Evolutionary conservation across 2,113 vertebrate genomes (phyloP), one percentile per base, ranked within the genome.

Genomic region (Setophaga coronata): DNA sequence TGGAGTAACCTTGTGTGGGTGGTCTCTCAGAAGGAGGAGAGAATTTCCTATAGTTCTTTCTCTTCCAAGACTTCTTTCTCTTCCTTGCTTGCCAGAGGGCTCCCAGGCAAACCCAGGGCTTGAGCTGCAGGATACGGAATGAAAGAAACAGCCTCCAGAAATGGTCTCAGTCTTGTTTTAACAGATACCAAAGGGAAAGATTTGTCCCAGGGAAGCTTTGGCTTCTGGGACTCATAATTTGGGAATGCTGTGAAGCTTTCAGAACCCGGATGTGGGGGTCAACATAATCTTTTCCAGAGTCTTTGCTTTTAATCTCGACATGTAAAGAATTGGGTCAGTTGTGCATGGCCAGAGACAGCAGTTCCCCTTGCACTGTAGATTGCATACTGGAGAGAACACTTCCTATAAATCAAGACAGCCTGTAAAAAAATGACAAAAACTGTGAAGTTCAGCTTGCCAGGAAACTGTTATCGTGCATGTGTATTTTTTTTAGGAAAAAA

Each of bases 401-500:
- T 94, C 45, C 60, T 95, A 70, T 88, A 95, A 93, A 94, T 88
- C 69, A 83, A 79, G 82, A 84, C 72, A 95, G 72, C 50, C 79
- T 91, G 65, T 87, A 93, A 94, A 96, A 95, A 95, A 81, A 83
- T 71, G 54, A 90, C 85, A 91, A 94, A 95, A 95, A 43, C 87
- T 95, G 89, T 94, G 95, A 94, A 92, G 69, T 88, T 96, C 78
- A 42, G 33, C 83, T 93, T 96, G 81, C 93, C 84, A 93, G 87
- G 78, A 92, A 94, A 62, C 64, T 86, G 61, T 82, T 93, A 72
- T 48, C 2, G 0, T 69, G 43, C 18, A 29, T 61, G 24, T 79
- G 58, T 53, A 28, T 47, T 85, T 80, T 82, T 82, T 70, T 45
- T 9, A 4, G 7, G 25, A 91, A 71, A 60, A 57, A 58, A 33